phyloP scores from a whole-genome alignment of 2,113 vertebrate species.

The Phycodurus eques region DNA sequence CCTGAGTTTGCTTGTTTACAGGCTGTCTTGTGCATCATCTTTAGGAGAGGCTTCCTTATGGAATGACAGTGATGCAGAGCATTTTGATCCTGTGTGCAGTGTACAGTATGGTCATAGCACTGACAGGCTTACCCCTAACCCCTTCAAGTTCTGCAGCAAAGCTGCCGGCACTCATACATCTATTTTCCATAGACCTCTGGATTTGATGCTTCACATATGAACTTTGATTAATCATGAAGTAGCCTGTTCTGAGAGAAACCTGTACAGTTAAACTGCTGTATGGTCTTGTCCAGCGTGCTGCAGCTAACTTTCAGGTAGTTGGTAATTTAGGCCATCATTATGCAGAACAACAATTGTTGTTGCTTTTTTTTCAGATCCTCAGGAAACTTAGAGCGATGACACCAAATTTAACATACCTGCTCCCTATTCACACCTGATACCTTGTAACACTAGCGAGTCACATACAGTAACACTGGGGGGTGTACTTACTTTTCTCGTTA shows the following conservation, averaged over 20 bases:
- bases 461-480: background rate
- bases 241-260: background rate
- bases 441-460: background rate
- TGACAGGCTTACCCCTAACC: too few relatives aligned
- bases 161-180: too few relatives aligned
- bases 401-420: background rate
- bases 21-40: too few relatives aligned
- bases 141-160: too few relatives aligned
- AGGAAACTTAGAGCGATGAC: background rate
- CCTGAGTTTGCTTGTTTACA: too few relatives aligned
- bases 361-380: background rate
- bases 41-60: too few relatives aligned
- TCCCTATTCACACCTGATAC: background rate
- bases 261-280: background rate
- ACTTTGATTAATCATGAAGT: background rate
- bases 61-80: too few relatives aligned
- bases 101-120: too few relatives aligned
- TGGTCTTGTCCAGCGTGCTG: too few relatives aligned
- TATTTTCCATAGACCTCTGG: background rate
- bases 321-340: background rate
- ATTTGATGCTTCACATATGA: background rate
- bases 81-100: too few relatives aligned
- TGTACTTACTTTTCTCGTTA: background rate
- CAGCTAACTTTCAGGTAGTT: background rate
- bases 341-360: too few relatives aligned